Percentiles rank a stretch among this genome's conserved stretches.
These are phyloP conservation scores for Apostichopus japonicus DNA, from an alignment of 35 echinoderm and acorn worm species.

Conservation along the genomic window DNA sequence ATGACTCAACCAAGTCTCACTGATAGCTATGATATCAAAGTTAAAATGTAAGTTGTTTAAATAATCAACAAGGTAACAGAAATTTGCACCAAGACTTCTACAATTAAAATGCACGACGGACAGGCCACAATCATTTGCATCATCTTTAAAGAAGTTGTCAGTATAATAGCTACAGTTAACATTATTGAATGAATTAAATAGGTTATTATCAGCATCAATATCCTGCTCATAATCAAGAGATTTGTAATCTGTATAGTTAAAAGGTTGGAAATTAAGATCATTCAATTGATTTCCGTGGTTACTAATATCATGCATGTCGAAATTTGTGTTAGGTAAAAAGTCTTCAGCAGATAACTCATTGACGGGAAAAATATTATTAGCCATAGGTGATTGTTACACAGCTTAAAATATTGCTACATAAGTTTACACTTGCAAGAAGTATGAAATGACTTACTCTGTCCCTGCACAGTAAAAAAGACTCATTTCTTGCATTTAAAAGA, in stretches of 20 bases:
- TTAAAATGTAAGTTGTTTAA: no score
- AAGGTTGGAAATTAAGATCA: constrained; percentile 13
- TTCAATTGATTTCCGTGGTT: not conserved
- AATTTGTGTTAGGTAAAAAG: not conserved
- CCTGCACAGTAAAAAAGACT: not conserved
- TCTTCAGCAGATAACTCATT: not conserved
- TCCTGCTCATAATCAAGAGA: constrained; percentile 12
- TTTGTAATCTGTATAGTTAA: constrained; percentile 23
- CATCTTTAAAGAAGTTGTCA: not conserved
- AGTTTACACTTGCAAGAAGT: no score
- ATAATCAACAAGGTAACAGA: no score
- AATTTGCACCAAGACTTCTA: no score
- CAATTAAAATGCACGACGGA: no score
- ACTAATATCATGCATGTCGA: not conserved
- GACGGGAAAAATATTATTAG: not conserved
- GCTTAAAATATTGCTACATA: no score
- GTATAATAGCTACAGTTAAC: constrained; percentile 21
- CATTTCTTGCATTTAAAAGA: not conserved
- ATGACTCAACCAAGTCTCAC: no score
- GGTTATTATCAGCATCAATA: not conserved
- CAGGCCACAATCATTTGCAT: no score
- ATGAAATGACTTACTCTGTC: no score
- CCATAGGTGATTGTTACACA: no score
- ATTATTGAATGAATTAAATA: not conserved
- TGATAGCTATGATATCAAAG: no score